Evolutionary conservation across 2,113 vertebrate species (phyloP).

Genomic region (Equus quagga): DNA sequence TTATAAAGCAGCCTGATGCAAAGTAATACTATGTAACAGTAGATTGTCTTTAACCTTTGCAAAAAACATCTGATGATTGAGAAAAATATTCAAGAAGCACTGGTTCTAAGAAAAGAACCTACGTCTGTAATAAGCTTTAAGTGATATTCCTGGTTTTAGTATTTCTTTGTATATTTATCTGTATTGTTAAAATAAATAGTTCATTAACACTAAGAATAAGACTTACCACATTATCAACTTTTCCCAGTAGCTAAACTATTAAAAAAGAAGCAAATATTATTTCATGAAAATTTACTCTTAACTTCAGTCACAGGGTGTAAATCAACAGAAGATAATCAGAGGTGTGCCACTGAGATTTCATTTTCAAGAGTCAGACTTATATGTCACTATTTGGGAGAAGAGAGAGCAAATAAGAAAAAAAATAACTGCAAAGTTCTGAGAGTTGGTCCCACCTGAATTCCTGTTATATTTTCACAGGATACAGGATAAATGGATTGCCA

Average conservation of each 20-base stretch:
- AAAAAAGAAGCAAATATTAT: not conserved
- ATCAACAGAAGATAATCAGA: not conserved
- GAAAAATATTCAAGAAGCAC: not conserved
- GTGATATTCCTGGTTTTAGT: not conserved
- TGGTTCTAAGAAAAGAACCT: not conserved
- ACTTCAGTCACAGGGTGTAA: not conserved
- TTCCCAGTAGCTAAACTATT: not conserved
- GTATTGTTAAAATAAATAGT: not conserved
- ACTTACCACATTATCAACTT: not conserved
- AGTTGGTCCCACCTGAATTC: not conserved
- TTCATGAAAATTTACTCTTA: slow-evolving; percentile 5
- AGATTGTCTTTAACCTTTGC: not conserved
- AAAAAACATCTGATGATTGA: not conserved
- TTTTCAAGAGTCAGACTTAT: not conserved
- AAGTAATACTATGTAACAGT: not conserved
- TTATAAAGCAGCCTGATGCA: not conserved
- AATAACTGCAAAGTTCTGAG: not conserved
- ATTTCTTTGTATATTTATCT: not conserved
- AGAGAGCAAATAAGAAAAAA: not conserved
- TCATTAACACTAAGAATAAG: not conserved
- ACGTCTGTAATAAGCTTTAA: not conserved
- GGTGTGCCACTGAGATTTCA: not conserved
- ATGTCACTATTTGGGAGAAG: not conserved
- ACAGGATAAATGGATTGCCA: not conserved
- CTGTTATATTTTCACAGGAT: not conserved